Conservation (phyloP, 2,113 vertebrate genomes). For the Blennius ocellaris region DNA sequence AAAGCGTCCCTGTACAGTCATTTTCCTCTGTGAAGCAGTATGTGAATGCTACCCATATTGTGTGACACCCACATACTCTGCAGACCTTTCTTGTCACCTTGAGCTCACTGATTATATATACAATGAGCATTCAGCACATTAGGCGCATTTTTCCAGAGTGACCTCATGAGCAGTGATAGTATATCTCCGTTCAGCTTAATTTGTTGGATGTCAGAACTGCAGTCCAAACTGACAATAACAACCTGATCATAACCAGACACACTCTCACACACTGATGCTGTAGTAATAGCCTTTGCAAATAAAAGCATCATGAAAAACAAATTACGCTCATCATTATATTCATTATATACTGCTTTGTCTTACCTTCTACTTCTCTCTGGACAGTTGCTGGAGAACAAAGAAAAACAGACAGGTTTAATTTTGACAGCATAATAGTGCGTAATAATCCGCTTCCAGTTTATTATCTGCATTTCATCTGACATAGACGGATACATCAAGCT, state of each 20-base stretch:
- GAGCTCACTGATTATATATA: slow-evolving; percentile 55
- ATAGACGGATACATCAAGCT: not conserved
- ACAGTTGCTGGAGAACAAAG: slow-evolving; percentile 71
- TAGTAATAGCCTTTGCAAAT: slow-evolving; percentile 51
- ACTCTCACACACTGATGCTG: slow-evolving; percentile 51
- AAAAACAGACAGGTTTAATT: slow-evolving; percentile 61
- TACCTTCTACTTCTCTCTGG: slow-evolving; percentile 85
- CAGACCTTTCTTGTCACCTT: slow-evolving; percentile 70
- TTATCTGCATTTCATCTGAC: slow-evolving; percentile 6
- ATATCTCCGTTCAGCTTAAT: slow-evolving; percentile 67
- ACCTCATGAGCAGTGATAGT: slow-evolving; percentile 62
- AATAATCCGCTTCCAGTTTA: slow-evolving; percentile 11
- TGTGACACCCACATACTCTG: slow-evolving; percentile 51
- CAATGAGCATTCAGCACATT: slow-evolving; percentile 58
- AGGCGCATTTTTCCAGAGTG: slow-evolving; percentile 51
- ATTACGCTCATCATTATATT: slow-evolving; percentile 48
- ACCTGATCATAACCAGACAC: slow-evolving; percentile 64
- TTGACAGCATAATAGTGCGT: slow-evolving; percentile 13
- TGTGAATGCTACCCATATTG: slow-evolving; percentile 41
- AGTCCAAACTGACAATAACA: slow-evolving; percentile 84
- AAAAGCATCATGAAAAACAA: slow-evolving; percentile 49
- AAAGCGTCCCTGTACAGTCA: slow-evolving; percentile 36
- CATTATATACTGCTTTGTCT: slow-evolving; percentile 66
- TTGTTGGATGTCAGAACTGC: slow-evolving; percentile 83
- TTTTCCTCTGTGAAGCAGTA: slow-evolving; percentile 40